Percentiles rank a stretch among this genome's conserved stretches.
These are phyloP conservation scores for Oxygymnocypris stewartii DNA, from an alignment of 2,113 vertebrate genomes.

Conservation along the genomic window DNA sequence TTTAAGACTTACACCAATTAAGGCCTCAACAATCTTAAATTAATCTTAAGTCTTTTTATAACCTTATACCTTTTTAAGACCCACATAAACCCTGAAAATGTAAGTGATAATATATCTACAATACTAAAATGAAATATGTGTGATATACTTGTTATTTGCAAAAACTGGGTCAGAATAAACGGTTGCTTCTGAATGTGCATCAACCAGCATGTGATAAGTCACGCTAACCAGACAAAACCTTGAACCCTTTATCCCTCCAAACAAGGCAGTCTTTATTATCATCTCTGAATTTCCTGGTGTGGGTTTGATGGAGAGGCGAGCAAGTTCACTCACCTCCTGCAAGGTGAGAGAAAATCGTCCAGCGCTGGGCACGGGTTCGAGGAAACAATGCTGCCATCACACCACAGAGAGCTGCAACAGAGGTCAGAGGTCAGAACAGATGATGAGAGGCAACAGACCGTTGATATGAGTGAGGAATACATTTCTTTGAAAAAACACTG, in stretches of 20 bases:
- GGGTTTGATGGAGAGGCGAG: not conserved
- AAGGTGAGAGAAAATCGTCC: conserved; percentile 53
- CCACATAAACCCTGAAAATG: too few species aligned
- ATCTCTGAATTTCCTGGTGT: conserved; percentile 1
- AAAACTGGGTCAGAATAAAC: not conserved
- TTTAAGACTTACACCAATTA: too few species aligned
- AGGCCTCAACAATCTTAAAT: too few species aligned
- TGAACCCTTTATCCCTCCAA: not conserved
- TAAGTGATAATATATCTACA: too few species aligned
- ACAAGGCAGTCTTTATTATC: not conserved
- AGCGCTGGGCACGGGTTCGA: conserved; percentile 35
- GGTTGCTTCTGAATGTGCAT: not conserved
- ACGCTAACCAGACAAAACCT: not conserved
- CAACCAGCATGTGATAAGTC: not conserved
- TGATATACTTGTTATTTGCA: too few species aligned
- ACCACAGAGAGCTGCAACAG: conserved; percentile 26
- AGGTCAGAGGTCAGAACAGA: conserved; percentile 46
- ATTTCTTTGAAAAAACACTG: not conserved
- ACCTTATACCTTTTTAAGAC: too few species aligned
- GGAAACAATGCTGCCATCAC: conserved; percentile 45
- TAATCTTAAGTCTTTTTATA: too few species aligned
- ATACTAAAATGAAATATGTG: too few species aligned
- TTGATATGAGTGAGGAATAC: conserved; percentile 38
- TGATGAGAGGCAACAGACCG: conserved; percentile 8
- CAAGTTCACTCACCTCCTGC: not conserved